Conservation (phyloP, 2,888 invertebrate genomes). For the Erpobdella octoculata region DNA sequence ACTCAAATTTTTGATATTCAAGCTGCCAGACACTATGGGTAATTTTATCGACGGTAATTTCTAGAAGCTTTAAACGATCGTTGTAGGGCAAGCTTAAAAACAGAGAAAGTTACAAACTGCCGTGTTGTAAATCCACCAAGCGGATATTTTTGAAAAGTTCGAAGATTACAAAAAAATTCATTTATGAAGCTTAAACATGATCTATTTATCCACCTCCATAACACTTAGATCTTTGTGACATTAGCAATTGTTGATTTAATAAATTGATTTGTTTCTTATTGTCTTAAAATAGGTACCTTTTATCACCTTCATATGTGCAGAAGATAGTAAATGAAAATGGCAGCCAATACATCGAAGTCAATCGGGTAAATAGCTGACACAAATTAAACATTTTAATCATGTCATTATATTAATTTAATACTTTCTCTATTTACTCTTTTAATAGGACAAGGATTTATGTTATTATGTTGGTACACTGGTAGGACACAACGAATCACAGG, state of each 20-base stretch:
- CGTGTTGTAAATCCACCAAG: no score
- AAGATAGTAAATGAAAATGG: background rate
- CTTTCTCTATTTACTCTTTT: no score
- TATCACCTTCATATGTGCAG: background rate
- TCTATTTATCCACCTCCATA: background rate
- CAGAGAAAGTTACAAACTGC: no score
- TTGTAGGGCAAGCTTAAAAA: no score
- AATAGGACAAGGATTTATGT: background rate
- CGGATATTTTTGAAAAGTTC: no score
- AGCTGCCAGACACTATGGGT: no score
- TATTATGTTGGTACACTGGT: background rate
- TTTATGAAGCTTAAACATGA: background rate
- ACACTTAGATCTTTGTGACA: background rate
- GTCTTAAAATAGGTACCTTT: background rate
- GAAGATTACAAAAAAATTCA: no score
- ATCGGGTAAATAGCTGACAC: background rate
- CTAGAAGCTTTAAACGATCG: no score
- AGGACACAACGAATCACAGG: background rate
- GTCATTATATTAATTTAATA: background rate
- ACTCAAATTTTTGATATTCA: no score
- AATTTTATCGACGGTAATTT: no score
- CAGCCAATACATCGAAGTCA: background rate
- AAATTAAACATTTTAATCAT: no score
- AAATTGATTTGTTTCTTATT: background rate
- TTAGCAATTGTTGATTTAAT: background rate